Base-by-base conservation (phyloP, 2,888 invertebrate genomes). In the Yponomeuta evonymella region DNA sequence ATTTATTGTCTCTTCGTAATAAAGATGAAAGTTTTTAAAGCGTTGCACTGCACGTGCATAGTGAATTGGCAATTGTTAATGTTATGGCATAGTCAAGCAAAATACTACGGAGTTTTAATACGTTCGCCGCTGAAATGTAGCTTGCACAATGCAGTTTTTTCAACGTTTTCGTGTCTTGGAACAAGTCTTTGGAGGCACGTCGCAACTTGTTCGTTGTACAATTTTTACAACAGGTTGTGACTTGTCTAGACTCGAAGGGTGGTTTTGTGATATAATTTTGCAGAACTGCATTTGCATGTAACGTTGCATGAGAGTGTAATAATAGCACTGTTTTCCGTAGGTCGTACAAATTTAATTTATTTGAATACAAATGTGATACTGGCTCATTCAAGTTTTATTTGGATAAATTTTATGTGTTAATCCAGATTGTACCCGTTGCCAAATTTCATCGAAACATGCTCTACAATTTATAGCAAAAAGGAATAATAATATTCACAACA, bases 201-300 rank as follows among this genome's bases (percentile, higher is more conserved):
- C 78, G 72, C 71, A 76, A 85, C 86, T 77, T 82, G 87, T 82
- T 72, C 65, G 74, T 75, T 76, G 73, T 75, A 73, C 51, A 73
- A 72, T 73, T 74, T 75, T 79, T 77, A 73, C 70, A 77, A 85
- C 90, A 90, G 86, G 90, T 89, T 86, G 80, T 9, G 77, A 87
- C 89, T 77, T 84, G 89, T 84, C 75, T 33, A 43, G 67, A 5
- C 43, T 67, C 9, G 30, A 64, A 67, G 29, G 67, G 67, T 67
- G 48, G 33, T 15, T 67, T 68, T 51, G 68, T 12, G 30, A 36
- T 63, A 63, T 29, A 9, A 2, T 11, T 43, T 36, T 64, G 64
- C 66, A 36, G 3, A 33, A 66, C 33, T 67, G 43, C 43, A 36
- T 67, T 10, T 15, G 43, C 43, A 43, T 43, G 43, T 6, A 43